Conservation (phyloP, 53 echinoderm and acorn worm species). For the Hippasteria phrygiana region DNA sequence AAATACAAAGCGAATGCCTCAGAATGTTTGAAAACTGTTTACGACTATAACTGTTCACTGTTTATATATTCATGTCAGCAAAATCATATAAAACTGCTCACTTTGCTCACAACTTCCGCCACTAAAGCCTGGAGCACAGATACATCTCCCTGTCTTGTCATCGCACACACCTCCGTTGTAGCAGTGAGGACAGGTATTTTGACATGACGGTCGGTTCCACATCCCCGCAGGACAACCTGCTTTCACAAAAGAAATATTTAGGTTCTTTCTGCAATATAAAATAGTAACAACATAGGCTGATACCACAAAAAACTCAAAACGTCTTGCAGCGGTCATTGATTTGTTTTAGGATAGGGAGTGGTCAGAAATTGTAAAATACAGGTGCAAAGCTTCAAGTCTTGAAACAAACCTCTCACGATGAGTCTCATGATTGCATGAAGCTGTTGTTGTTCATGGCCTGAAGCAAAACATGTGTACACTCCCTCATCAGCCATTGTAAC, state of each 20-base stretch:
- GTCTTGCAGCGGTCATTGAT: too few species aligned
- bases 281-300: too few species aligned
- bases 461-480: slow-evolving; percentile 18
- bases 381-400: too few species aligned
- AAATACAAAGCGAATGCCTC: not conserved
- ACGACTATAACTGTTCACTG: not conserved
- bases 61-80: not conserved
- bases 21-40: not conserved
- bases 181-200: slow-evolving; percentile 62
- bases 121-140: slow-evolving; percentile 81
- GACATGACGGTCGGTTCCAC: slow-evolving; percentile 75
- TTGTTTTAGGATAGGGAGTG: too few species aligned
- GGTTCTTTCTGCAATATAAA: too few species aligned
- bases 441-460: slow-evolving; percentile 8
- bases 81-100: not conserved
- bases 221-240: slow-evolving; percentile 67
- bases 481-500: slow-evolving; percentile 15
- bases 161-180: slow-evolving; percentile 83
- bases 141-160: slow-evolving; percentile 64
- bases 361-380: not conserved
- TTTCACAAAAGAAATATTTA: too few species aligned
- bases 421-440: slow-evolving; percentile 67
- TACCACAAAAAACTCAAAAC: too few species aligned
- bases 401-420: slow-evolving; percentile 69
- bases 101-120: slow-evolving; percentile 70